These are phyloP conservation scores for Vidua chalybeata DNA, from an alignment of 2,113 vertebrate species.

Conservation along the genomic window DNA sequence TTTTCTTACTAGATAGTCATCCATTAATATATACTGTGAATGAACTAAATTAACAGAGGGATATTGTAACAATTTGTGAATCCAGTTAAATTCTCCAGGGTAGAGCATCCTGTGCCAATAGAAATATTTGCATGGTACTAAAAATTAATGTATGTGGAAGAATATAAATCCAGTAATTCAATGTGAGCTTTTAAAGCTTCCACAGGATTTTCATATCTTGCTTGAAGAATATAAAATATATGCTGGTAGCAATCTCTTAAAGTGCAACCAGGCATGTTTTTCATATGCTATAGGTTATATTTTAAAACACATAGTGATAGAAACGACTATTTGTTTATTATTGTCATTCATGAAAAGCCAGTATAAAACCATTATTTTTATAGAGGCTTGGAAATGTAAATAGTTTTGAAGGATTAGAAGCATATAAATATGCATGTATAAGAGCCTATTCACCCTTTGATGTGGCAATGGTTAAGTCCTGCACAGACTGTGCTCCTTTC, in stretches of 20 bases:
- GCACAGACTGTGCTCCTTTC: not conserved
- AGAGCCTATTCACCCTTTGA: not conserved
- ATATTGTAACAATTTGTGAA: conserved; percentile 15
- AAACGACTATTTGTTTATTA: not conserved
- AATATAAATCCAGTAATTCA: conserved; percentile 14
- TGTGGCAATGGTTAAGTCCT: not conserved
- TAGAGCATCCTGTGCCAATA: not conserved
- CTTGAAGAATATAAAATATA: not conserved
- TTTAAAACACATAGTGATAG: not conserved
- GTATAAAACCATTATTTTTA: not conserved
- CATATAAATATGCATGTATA: not conserved
- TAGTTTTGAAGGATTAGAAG: not conserved
- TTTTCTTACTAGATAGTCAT: not conserved
- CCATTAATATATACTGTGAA: not conserved
- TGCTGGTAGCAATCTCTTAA: not conserved
- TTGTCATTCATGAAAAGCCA: not conserved
- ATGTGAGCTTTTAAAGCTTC: not conserved
- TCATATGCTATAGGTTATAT: not conserved
- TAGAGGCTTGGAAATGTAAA: not conserved
- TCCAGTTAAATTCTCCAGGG: conserved; percentile 12
- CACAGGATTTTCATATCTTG: not conserved
- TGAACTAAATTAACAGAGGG: not conserved
- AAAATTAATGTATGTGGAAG: conserved; percentile 31
- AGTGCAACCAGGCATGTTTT: not conserved
- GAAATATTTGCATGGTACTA: conserved; percentile 36